These are phyloP conservation scores for Microcebus ravelobensis DNA, from an alignment of 2,113 vertebrate genomes.

Conservation along the genomic window DNA sequence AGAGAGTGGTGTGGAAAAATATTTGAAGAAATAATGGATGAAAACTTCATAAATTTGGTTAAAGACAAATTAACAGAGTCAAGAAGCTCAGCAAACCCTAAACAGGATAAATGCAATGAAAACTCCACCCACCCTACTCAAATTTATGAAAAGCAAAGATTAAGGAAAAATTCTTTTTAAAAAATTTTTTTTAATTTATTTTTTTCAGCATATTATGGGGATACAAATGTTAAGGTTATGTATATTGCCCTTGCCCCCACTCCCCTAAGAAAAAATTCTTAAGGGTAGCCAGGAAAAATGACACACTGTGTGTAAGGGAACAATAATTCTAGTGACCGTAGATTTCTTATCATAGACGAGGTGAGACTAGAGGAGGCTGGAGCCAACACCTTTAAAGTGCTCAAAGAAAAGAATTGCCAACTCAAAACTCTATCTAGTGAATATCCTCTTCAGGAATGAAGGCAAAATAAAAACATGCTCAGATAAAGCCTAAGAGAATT, in stretches of 20 bases:
- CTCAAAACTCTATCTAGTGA: background rate
- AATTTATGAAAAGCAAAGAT: background rate
- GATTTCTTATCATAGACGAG: background rate
- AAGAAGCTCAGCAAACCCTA: background rate
- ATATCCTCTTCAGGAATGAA: background rate
- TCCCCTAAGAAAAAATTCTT: background rate
- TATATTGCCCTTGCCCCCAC: too few species aligned
- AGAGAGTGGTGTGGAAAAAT: background rate
- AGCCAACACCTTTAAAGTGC: background rate
- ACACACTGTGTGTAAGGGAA: background rate
- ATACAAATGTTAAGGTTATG: too few species aligned
- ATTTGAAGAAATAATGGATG: background rate
- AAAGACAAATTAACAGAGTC: background rate
- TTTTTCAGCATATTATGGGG: too few species aligned
- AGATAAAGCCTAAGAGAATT: background rate
- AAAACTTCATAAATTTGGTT: background rate
- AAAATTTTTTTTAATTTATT: too few species aligned
- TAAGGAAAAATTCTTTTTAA: background rate
- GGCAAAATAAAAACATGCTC: background rate
- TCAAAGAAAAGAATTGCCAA: background rate
- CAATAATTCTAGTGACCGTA: background rate
- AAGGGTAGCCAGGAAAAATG: background rate
- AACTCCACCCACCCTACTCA: background rate
- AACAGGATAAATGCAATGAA: background rate
- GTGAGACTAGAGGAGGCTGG: background rate